Evolutionary conservation across 2,113 vertebrate species (phyloP).

Genomic region (Vireo altiloquus): DNA sequence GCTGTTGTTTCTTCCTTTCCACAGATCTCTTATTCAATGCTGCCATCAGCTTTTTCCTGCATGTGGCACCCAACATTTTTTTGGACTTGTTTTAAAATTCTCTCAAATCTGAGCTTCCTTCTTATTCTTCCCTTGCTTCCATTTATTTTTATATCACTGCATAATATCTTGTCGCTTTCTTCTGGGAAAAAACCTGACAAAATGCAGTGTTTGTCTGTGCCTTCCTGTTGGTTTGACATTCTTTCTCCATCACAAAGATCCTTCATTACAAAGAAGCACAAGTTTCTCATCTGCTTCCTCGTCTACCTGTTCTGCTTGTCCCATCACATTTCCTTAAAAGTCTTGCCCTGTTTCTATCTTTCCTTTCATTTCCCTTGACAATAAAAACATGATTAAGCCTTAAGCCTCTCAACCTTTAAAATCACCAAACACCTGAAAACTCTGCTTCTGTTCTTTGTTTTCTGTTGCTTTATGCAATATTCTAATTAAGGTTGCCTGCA

Average conservation of each 20-base stretch:
- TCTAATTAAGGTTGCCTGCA: not conserved
- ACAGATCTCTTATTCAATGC: not conserved
- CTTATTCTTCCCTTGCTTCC: not conserved
- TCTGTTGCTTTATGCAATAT: not conserved
- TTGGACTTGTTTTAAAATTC: constrained; percentile 32
- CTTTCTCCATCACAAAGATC: not conserved
- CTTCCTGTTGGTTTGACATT: not conserved
- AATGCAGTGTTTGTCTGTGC: constrained; percentile 12
- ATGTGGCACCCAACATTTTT: not conserved
- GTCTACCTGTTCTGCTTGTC: not conserved
- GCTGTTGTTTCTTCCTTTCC: not conserved
- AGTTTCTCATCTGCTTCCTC: not conserved
- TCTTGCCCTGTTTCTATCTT: not conserved
- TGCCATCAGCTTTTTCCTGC: not conserved
- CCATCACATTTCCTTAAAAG: not conserved
- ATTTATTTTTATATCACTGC: constrained; percentile 20
- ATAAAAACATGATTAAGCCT: constrained; percentile 13
- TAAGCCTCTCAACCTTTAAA: constrained; percentile 16
- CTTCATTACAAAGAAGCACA: not conserved
- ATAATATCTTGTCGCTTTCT: not conserved
- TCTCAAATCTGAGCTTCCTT: constrained; percentile 23
- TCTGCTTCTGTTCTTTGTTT: not conserved
- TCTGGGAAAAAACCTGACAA: not conserved
- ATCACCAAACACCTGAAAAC: not conserved
- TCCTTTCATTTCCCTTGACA: not conserved